phyloP scores from a whole-genome alignment of 2,888 invertebrate genomes.

The Chrysomela aeneicollis region DNA sequence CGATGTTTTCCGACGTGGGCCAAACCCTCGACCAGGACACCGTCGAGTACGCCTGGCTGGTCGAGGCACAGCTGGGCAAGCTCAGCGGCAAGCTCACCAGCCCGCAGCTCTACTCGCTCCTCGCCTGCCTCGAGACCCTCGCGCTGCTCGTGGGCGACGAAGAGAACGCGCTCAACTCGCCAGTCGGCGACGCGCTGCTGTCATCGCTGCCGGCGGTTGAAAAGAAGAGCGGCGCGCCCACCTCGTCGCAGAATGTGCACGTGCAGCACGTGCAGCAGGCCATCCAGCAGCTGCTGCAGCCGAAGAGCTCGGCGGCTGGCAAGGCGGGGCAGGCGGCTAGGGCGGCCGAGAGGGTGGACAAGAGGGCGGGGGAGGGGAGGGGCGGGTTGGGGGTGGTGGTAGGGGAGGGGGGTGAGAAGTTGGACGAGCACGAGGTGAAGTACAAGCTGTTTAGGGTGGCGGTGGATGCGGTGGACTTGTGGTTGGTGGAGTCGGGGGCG shows the following conservation, averaged over 20 bases:
- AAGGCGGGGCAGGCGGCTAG: constrained; percentile 24
- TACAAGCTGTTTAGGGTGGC: constrained; percentile 92
- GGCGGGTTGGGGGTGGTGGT: constrained; percentile 30
- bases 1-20: constrained; percentile 94
- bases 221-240: constrained; percentile 31
- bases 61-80: constrained; percentile 94
- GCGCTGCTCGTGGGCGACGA: constrained; percentile 83
- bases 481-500: constrained; percentile 88
- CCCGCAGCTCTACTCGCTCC: constrained; percentile 87
- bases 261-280: constrained; percentile 54
- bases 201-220: constrained; percentile 68
- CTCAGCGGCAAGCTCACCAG: constrained; percentile 89
- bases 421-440: constrained; percentile 69
- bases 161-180: constrained; percentile 89
- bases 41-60: constrained; percentile 96
- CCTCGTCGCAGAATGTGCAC: constrained; percentile 47
- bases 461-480: constrained; percentile 88
- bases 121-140: constrained; percentile 89
- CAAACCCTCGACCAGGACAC: constrained; percentile 92
- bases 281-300: constrained; percentile 51
- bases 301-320: constrained; percentile 46
- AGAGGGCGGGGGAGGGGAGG: constrained; percentile 45
- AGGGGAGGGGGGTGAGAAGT: constrained; percentile 44
- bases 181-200: constrained; percentile 73
- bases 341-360: constrained; percentile 27